A percentile compares a stretch with the other conserved stretches of the same genome.
phyloP scores from a whole-genome alignment of 2,888 invertebrate species.

The Lepetodrilus schrolli region DNA sequence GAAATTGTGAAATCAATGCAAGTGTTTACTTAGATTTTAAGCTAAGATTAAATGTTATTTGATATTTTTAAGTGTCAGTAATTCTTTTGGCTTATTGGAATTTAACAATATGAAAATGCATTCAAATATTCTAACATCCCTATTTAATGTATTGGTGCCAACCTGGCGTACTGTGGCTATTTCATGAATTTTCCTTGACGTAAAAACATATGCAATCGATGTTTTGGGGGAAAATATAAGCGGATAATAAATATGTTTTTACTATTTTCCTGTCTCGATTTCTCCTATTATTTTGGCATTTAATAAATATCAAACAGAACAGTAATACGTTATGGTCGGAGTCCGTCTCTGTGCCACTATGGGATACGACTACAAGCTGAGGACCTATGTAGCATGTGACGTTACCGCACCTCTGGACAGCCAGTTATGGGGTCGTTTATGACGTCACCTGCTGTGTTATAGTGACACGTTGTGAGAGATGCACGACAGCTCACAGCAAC shows the following conservation, averaged over 20 bases:
- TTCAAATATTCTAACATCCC: too few species aligned
- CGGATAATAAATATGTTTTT: not conserved
- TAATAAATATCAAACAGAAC: conserved; percentile 15
- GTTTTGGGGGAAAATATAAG: too few species aligned
- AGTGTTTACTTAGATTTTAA: too few species aligned
- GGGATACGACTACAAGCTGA: not conserved
- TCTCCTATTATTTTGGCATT: not conserved
- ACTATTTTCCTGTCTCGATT: not conserved
- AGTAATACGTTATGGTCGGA: not conserved
- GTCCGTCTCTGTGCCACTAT: not conserved
- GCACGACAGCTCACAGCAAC: not conserved
- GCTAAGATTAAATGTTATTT: too few species aligned
- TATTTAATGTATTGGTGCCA: too few species aligned
- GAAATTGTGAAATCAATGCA: too few species aligned
- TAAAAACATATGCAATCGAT: too few species aligned
- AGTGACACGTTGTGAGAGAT: not conserved
- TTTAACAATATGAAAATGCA: too few species aligned
- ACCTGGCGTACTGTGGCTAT: too few species aligned
- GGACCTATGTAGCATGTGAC: not conserved
- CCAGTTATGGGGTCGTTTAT: conserved; percentile 9
- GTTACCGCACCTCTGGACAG: not conserved
- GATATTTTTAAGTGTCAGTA: too few species aligned
- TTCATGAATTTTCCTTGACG: too few species aligned
- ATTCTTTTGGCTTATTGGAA: too few species aligned
- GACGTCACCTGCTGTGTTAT: conserved; percentile 22